Conservation (phyloP, 2,888 invertebrate genomes). For the Saturnia japonica region DNA sequence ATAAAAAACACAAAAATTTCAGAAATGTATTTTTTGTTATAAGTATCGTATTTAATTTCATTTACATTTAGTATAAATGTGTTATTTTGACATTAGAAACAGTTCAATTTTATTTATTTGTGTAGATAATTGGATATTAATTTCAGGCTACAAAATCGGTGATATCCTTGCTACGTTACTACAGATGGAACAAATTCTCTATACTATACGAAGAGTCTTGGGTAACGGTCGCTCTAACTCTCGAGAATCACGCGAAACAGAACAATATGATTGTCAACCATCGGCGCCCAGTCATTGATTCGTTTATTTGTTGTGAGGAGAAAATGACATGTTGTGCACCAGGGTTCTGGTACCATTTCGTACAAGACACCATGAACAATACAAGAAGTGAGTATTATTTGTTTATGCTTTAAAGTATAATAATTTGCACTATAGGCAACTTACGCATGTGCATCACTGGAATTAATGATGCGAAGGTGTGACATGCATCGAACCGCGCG, state of each 20-base stretch:
- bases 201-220: conserved; percentile 92
- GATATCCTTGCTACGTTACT: conserved; percentile 93
- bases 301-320: conserved; percentile 89
- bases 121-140: no score
- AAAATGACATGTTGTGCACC: conserved; percentile 88
- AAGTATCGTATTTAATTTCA: no score
- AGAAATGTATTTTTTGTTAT: no score
- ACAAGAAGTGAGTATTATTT: conserved; percentile 86
- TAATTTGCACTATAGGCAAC: no score
- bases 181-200: conserved; percentile 96
- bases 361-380: conserved; percentile 92
- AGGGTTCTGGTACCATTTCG: conserved; percentile 91
- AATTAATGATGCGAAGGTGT: no score
- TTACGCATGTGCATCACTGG: no score
- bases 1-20: no score
- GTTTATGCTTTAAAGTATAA: neutral
- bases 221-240: conserved; percentile 90
- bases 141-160: conserved; percentile 95
- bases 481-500: no score
- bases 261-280: conserved; percentile 93
- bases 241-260: conserved; percentile 88
- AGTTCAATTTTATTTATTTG: no score
- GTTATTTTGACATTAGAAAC: no score
- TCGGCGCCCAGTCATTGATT: conserved; percentile 86
- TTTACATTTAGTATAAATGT: no score